Conservation (phyloP, 2,797 vertebrate genomes). For the Pseudomugil tenellus region DNA sequence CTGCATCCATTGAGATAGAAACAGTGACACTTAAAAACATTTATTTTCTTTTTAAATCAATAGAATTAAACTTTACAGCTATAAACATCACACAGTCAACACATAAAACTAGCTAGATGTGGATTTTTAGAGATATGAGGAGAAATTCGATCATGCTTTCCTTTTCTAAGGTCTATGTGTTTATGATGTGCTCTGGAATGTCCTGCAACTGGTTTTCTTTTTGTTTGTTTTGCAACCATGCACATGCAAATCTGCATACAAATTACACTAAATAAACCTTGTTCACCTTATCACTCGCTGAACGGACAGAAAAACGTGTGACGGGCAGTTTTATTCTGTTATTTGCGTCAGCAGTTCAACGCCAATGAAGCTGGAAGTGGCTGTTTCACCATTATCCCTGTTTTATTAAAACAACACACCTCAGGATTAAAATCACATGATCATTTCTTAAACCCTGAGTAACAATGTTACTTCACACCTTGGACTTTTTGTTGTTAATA, state of each 20-base stretch:
- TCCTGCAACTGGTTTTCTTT: background rate
- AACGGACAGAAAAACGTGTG: background rate
- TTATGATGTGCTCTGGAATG: background rate
- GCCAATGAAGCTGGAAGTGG: background rate
- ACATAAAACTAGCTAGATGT: background rate
- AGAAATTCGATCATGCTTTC: background rate
- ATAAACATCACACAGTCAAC: background rate
- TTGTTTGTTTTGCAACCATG: background rate
- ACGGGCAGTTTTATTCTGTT: background rate
- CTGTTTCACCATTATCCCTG: background rate
- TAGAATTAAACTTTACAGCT: background rate
- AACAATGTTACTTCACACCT: background rate
- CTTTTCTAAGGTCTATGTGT: background rate
- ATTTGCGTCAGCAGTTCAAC: background rate
- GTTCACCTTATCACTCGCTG: too few relatives aligned
- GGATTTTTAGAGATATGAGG: background rate
- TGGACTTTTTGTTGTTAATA: background rate
- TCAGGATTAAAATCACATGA: background rate
- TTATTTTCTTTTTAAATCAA: background rate
- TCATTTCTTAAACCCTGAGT: background rate
- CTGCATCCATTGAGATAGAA: constrained; percentile 9
- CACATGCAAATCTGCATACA: background rate
- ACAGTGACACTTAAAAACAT: background rate
- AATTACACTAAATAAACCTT: background rate
- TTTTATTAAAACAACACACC: background rate